A percentile compares a stretch with the other conserved stretches of the same genome.
phyloP scores from a whole-genome alignment of 2,797 vertebrate species.

The Trachops cirrhosus region DNA sequence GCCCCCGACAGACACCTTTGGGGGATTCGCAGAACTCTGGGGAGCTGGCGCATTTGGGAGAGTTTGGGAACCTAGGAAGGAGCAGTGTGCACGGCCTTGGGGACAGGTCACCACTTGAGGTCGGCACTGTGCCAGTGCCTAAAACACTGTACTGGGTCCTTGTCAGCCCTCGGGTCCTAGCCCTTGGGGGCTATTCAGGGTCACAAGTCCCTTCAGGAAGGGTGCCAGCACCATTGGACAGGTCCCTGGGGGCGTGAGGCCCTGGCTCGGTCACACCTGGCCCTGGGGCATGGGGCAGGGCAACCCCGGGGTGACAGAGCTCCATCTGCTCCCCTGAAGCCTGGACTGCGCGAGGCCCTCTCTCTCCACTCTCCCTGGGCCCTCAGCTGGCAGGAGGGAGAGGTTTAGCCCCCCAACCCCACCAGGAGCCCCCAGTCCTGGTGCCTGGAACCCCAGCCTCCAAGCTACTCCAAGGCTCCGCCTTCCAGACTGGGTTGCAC shows the following conservation, averaged over 20 bases:
- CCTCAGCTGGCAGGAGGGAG: background rate
- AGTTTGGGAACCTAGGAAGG: background rate
- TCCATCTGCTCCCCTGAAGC: fast-evolving
- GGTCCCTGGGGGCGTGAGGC: fast-evolving
- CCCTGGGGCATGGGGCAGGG: background rate
- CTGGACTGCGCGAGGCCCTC: background rate
- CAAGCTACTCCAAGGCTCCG: background rate
- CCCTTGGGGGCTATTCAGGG: background rate
- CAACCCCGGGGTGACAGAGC: background rate
- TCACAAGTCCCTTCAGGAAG: background rate
- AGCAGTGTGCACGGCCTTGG: background rate
- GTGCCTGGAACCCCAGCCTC: background rate
- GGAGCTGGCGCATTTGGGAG: background rate
- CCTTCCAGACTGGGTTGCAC: slow-evolving; percentile 61
- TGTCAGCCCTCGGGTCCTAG: background rate
- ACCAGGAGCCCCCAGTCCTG: background rate
- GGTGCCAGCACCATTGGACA: background rate
- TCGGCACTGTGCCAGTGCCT: background rate
- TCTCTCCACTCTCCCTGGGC: fast-evolving
- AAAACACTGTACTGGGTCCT: fast-evolving
- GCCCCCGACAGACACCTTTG: fast-evolving
- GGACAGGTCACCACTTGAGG: background rate
- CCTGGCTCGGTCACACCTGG: background rate
- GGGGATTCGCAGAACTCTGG: background rate
- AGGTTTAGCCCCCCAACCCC: background rate